Evolutionary conservation across 2,888 invertebrate species (phyloP), one percentile per base, ranked within the genome.

Genomic region (Drosophila testacea): DNA sequence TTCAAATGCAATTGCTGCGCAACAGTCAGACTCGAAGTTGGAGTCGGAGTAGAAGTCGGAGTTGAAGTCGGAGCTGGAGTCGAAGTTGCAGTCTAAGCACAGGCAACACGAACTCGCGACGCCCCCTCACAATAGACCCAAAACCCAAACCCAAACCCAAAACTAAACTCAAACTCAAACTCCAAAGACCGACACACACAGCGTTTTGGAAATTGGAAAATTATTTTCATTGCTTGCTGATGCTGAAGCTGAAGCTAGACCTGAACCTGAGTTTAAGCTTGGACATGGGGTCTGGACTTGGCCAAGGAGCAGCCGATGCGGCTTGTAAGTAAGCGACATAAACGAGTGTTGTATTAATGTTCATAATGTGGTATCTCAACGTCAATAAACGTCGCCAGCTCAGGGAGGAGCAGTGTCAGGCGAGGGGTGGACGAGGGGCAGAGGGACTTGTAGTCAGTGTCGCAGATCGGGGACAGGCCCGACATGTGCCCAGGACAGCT

Each of bases 281-380:
- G 65, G 50, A 39, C 66, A 57, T 32, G 48, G 28, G 46, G 51
- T 22, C 28, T 42, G 30, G 44, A 44, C 34, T 22, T 28, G 51
- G 61, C 22, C 61, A 52, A 60, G 77, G 62, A 76, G 72, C 68
- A 55, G 48, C 30, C 65, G 63, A 42, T 71, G 68, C 63, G 61
- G 85, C 90, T 90, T 91, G 91, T 91, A 90, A 88, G 89, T 90
- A 91, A 90, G 90, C 91, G 90, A 89, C 91, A 88, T 91, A 91
- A 91, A 91, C 90, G 91, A 90, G 91, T 91, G 91, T 91, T 91
- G 91, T 88, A 90, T 91, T 91, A 91, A 91, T 91, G 91, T 91
- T 91, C 91, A 89, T 90, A 91, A 90, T 89, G 91, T 91, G 91
- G 91, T 90, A 91, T 91, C 90, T 90, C 89, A 86, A 91, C 91